Conservation (phyloP, 2,113 vertebrate species). For the Gadus chalcogrammus region DNA sequence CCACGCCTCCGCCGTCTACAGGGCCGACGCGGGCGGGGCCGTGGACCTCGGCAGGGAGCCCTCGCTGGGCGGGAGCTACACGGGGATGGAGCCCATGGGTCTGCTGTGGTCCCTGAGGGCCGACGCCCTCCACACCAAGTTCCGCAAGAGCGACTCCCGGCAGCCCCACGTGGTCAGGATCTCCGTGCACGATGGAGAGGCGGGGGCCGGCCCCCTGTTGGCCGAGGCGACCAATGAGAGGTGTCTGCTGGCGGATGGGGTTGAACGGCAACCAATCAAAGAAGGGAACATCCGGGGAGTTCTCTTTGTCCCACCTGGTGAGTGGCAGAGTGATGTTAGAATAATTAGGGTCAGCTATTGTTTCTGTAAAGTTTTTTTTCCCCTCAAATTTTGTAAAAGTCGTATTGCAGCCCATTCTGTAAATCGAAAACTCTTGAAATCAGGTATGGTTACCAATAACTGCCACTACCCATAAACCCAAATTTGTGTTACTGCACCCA, state of each 20-base stretch:
- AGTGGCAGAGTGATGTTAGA: neutral
- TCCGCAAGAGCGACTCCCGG: conserved; percentile 1
- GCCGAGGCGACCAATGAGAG: conserved; percentile 49
- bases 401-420: no score
- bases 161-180: conserved; percentile 46
- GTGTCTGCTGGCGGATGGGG: conserved; percentile 36
- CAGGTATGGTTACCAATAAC: no score
- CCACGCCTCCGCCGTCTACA: conserved; percentile 45
- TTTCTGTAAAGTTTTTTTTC: no score
- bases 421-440: no score
- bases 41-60: conserved; percentile 42
- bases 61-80: conserved; percentile 47
- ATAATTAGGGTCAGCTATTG: no score
- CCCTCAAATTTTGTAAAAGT: no score
- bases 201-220: conserved; percentile 20
- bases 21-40: conserved; percentile 37
- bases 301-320: conserved; percentile 48
- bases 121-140: conserved; percentile 5
- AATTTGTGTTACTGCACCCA: no score
- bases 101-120: conserved; percentile 47
- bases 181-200: conserved; percentile 41
- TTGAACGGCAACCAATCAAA: conserved; percentile 24
- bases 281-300: conserved; percentile 36
- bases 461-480: no score
- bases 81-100: conserved; percentile 52